These are phyloP conservation scores for Cyphomyrus plagiostoma DNA, from an alignment of 2,113 vertebrate species.

Conservation along the genomic window DNA sequence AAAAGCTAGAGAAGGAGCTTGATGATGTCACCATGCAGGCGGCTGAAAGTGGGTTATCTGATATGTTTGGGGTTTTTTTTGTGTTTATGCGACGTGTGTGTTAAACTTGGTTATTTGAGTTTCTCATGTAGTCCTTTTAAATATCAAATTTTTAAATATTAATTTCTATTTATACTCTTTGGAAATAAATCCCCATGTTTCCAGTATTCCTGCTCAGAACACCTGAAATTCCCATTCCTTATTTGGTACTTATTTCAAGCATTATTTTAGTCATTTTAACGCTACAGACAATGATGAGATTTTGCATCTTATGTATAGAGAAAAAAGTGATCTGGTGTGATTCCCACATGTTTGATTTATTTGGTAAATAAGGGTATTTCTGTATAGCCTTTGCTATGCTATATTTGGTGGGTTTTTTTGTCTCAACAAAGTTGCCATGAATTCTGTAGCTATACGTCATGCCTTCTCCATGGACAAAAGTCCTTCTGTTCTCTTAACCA, in stretches of 20 bases:
- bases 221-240: not conserved
- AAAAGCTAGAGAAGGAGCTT: slow-evolving; percentile 87
- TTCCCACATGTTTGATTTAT: not conserved
- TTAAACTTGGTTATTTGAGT: not conserved
- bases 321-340: not conserved
- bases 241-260: not conserved
- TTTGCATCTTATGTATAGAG: not conserved
- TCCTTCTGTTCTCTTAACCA: not conserved
- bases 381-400: not conserved
- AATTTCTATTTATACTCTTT: not conserved
- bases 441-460: not conserved
- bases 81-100: not conserved
- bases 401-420: not conserved
- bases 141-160: not conserved
- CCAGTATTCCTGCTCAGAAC: not conserved
- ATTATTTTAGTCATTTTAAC: not conserved
- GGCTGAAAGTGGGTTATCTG: slow-evolving; percentile 78
- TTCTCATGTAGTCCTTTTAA: not conserved
- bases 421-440: not conserved
- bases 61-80: not conserved
- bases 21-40: slow-evolving; percentile 93
- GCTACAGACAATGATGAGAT: not conserved
- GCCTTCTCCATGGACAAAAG: not conserved
- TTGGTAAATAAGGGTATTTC: not conserved
- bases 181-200: not conserved